Conservation (phyloP, 1,140 invertebrate genomes). For the Spodoptera frugiperda region DNA sequence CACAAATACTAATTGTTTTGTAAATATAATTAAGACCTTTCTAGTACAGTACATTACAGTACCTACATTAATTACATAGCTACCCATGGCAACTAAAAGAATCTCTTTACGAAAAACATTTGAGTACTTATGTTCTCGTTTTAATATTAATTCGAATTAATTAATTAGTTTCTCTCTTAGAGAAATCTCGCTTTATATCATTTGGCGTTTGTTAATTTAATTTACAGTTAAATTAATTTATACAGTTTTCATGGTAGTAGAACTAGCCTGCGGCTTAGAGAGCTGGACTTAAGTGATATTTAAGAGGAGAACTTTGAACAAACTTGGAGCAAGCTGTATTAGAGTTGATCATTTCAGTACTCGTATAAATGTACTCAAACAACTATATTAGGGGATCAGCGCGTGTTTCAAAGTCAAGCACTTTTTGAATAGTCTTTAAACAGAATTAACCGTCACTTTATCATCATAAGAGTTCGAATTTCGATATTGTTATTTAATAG, state of each 20-base stretch:
- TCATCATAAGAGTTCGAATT: too few species aligned
- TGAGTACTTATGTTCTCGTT: neutral
- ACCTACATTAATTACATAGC: too few species aligned
- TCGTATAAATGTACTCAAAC: too few species aligned
- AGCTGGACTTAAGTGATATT: constrained; percentile 26
- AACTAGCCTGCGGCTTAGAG: neutral
- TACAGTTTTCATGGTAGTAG: neutral
- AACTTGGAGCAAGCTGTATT: neutral
- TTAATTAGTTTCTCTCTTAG: neutral
- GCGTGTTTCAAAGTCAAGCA: too few species aligned
- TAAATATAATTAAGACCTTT: too few species aligned
- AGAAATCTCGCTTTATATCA: neutral
- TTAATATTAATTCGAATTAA: constrained; percentile 21
- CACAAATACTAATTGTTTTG: too few species aligned
- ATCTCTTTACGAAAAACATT: neutral
- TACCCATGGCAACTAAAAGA: neutral
- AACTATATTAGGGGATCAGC: too few species aligned
- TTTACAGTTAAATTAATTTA: neutral
- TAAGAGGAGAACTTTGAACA: neutral
- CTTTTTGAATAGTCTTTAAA: too few species aligned
- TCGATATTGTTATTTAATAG: too few species aligned
- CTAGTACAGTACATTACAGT: too few species aligned
- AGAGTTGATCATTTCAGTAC: neutral
- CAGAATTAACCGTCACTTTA: too few species aligned
- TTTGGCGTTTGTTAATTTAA: neutral